Evolutionary conservation across 2,113 vertebrate species (phyloP).

Genomic region (Gorsachius goisagi): DNA sequence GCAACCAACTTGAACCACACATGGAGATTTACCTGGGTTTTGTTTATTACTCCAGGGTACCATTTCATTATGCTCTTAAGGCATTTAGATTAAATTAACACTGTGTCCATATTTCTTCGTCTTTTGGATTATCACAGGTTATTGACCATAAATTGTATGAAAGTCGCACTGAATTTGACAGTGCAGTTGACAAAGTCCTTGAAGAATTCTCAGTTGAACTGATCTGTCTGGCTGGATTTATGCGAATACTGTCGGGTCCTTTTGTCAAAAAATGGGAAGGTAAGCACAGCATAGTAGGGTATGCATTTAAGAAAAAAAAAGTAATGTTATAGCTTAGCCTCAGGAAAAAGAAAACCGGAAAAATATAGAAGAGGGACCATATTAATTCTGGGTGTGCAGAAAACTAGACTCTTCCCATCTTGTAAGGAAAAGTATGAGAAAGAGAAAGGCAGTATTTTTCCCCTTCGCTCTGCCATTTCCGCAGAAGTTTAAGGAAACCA

Average conservation of each 20-base stretch:
- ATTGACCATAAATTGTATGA: slow-evolving; percentile 89
- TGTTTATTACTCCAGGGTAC: background rate
- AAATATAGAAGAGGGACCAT: background rate
- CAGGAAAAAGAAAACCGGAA: background rate
- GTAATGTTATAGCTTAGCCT: background rate
- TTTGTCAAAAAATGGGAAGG: slow-evolving; percentile 96
- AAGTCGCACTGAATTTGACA: slow-evolving; percentile 86
- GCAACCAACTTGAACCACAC: background rate
- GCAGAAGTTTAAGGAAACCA: background rate
- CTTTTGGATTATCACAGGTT: slow-evolving; percentile 74
- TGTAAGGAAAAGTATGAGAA: background rate
- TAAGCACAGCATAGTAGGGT: slow-evolving; percentile 31
- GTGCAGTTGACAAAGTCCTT: slow-evolving; percentile 84
- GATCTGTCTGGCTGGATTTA: slow-evolving; percentile 95
- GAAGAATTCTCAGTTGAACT: slow-evolving; percentile 86
- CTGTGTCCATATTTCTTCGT: fast-evolving
- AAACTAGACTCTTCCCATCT: background rate
- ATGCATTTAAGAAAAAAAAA: background rate
- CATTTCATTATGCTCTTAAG: background rate
- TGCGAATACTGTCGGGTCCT: slow-evolving; percentile 90
- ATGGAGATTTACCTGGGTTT: background rate
- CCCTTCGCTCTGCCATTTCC: background rate
- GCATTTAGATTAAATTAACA: background rate
- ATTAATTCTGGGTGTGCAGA: background rate
- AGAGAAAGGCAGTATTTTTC: background rate